These are phyloP conservation scores for Lymantria dispar DNA, from an alignment of 2,888 invertebrate species.

Conservation along the genomic window DNA sequence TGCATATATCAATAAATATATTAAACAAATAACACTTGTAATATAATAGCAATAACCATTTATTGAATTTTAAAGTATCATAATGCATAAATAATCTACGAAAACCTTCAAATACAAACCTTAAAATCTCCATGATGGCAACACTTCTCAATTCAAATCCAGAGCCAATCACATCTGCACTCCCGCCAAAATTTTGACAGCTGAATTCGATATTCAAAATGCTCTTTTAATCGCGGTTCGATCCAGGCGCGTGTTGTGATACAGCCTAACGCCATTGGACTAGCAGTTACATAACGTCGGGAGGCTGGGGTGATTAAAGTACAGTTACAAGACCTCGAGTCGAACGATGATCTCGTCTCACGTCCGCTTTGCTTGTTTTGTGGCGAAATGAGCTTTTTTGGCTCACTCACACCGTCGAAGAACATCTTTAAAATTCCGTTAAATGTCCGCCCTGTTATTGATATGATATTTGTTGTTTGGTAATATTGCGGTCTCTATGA, in stretches of 20 bases:
- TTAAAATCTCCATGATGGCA: conserved; percentile 33
- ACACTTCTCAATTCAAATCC: conserved; percentile 13
- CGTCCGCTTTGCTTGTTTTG: conserved; percentile 67
- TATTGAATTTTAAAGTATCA: too few species aligned
- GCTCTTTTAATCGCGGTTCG: conserved; percentile 25
- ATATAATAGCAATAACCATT: not conserved
- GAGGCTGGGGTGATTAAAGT: conserved; percentile 67
- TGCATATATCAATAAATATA: not conserved
- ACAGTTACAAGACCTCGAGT: conserved; percentile 79
- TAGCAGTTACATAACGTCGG: conserved; percentile 73
- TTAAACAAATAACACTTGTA: not conserved
- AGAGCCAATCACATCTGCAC: conserved; percentile 12
- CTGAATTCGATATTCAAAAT: conserved; percentile 21
- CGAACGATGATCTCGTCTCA: conserved; percentile 72
- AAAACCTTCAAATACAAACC: conserved; percentile 17
- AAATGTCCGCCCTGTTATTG: conserved; percentile 24
- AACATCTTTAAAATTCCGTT: conserved; percentile 30
- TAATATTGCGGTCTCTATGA: not conserved
- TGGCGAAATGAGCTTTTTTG: conserved; percentile 74
- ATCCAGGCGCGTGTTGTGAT: conserved; percentile 58
- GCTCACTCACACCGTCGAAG: conserved; percentile 51
- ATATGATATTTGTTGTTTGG: conserved; percentile 6
- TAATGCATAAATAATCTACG: not conserved
- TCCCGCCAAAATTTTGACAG: conserved; percentile 32
- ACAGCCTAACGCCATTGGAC: conserved; percentile 65